These are phyloP conservation scores for Gnatocerus cornutus DNA, from an alignment of 2,888 invertebrate genomes.

Conservation along the genomic window DNA sequence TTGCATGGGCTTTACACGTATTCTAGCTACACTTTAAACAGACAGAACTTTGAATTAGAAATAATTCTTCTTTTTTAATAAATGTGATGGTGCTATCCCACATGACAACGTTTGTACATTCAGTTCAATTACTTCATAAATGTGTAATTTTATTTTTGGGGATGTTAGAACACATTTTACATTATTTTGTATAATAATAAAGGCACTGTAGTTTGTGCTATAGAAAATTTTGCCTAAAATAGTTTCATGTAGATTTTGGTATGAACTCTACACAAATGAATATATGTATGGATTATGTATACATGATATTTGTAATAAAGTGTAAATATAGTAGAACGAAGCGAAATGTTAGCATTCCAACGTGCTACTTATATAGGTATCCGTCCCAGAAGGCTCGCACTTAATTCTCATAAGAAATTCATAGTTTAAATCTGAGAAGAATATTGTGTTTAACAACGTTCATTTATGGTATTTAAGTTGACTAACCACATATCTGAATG, in stretches of 20 bases:
- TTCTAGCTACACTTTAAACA: slow-evolving; percentile 82
- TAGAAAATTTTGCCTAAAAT: neutral
- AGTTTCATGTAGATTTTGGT: neutral
- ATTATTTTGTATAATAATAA: neutral
- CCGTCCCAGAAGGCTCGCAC: too few relatives aligned
- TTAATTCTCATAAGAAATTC: too few relatives aligned
- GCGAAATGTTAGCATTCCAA: too few relatives aligned
- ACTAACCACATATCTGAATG: too few relatives aligned
- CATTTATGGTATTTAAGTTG: too few relatives aligned
- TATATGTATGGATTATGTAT: neutral
- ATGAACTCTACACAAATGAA: neutral
- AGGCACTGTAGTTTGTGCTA: slow-evolving; percentile 1
- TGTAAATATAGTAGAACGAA: neutral
- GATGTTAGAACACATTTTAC: neutral
- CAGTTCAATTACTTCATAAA: neutral
- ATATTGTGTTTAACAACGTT: too few relatives aligned
- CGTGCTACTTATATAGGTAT: too few relatives aligned
- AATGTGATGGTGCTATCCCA: slow-evolving; percentile 69
- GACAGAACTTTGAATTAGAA: slow-evolving; percentile 27
- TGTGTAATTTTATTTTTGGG: neutral
- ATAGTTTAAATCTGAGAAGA: too few relatives aligned
- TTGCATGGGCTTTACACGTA: slow-evolving; percentile 93
- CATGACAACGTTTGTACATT: slow-evolving; percentile 48
- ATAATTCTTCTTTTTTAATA: slow-evolving; percentile 57
- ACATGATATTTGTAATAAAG: neutral